These are phyloP conservation scores for Anoncus sp. DNA, from an alignment of 2,888 invertebrate genomes.

Conservation along the genomic window DNA sequence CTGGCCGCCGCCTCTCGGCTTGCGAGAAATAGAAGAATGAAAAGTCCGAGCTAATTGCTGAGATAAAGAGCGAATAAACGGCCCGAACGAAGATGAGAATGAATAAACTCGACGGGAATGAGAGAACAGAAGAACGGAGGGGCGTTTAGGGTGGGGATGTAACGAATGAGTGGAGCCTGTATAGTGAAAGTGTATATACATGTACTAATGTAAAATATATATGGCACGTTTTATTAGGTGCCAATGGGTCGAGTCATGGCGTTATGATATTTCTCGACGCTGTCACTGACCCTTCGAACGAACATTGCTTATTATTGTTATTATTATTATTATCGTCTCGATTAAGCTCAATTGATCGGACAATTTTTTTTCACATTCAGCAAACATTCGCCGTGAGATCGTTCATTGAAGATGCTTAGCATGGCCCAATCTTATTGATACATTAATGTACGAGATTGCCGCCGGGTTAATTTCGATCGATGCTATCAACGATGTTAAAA, in stretches of 20 bases:
- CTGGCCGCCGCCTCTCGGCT: conserved; percentile 8
- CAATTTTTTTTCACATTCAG: background rate
- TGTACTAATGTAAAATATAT: conserved; percentile 6
- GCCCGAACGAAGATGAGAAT: conserved; percentile 46
- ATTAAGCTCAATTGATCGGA: conserved; percentile 32
- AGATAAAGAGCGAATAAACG: conserved; percentile 58
- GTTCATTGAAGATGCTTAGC: conserved; percentile 7
- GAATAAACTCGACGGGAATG: conserved; percentile 48
- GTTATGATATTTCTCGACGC: conserved; percentile 24
- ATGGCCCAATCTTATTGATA: conserved; percentile 21
- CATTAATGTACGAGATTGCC: conserved; percentile 1
- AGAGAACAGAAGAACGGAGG: background rate
- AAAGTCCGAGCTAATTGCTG: conserved; percentile 55
- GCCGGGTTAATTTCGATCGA: conserved; percentile 3
- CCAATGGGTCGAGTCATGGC: conserved; percentile 56
- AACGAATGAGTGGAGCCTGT: conserved; percentile 31
- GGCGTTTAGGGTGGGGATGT: background rate
- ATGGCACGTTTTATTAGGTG: conserved; percentile 47
- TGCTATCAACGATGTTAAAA: background rate
- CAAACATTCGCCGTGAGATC: conserved; percentile 7
- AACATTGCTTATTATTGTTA: conserved; percentile 24
- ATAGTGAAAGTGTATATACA: conserved; percentile 21
- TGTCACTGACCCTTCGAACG: conserved; percentile 55
- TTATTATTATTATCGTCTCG: conserved; percentile 8
- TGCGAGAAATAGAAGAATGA: conserved; percentile 40